Evolutionary conservation across 2,888 invertebrate genomes (phyloP), one percentile per base, ranked within the genome.

Genomic region (Thecocarcelia acutangulata): DNA sequence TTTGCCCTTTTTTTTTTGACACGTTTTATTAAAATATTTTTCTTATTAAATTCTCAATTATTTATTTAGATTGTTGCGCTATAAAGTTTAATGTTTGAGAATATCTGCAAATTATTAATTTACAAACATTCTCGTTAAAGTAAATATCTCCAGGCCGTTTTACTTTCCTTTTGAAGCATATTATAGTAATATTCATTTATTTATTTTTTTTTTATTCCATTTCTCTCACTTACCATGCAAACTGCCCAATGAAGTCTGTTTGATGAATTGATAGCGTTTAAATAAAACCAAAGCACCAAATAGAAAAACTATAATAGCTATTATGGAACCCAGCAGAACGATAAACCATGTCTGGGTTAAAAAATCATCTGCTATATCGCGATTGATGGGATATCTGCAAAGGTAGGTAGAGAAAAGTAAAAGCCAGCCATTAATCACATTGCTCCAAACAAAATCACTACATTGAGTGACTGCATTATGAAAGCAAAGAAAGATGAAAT

Each of bases 311-410:
- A 96, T 95, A 85, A 97, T 94, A 89, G 96, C 94, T 84, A 97
- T 94, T 91, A 97, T 94, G 87, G 96, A 95, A 87, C 96, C 96
- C 86, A 97, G 93, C 86, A 96, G 93, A 85, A 96, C 95, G 91
- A 97, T 95, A 92, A 97, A 97, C 97, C 97, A 97, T 80, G 96
- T 95, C 92, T 96, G 96, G 86, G 95, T 95, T 87, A 96, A 93
- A 89, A 95, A 94, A 90, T 95, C 95, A 87, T 94, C 94, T 84
- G 94, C 93, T 87, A 91, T 89, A 90, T 90, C 90, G 85, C 90
- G 91, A 89, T 90, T 90, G 87, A 91, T 90, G 87, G 92, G 93
- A 89, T 93, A 91, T 85, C 89, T 93, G 91, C 87, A 91, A 80
- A 79, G 64, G 15, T 37, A 48, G 40, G 24, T 52, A 40, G 13